A percentile compares a stretch with the other conserved stretches of the same genome.
Evolutionary conservation across 2,113 vertebrate species (phyloP).

Genomic region (Arothron firmamentum): DNA sequence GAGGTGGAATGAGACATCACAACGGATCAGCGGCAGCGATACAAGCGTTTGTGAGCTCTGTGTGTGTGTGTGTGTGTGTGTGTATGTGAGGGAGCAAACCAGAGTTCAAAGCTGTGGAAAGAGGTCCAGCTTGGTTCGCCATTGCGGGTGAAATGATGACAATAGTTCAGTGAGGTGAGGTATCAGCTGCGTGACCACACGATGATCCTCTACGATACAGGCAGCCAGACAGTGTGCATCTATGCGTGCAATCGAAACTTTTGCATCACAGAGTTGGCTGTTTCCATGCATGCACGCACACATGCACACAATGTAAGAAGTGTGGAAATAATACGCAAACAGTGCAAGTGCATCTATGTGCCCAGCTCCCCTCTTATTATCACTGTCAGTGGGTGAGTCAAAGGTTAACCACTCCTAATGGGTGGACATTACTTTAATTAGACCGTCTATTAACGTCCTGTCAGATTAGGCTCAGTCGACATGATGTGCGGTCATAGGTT

Average conservation of each 20-base stretch:
- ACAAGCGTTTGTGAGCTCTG: not conserved
- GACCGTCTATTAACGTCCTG: constrained; percentile 55
- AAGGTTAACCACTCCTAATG: constrained; percentile 61
- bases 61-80: not conserved
- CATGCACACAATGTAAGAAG: not conserved
- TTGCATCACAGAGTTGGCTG: not conserved
- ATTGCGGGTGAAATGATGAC: not conserved
- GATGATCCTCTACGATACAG: constrained; percentile 1
- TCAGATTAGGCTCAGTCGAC: constrained; percentile 60
- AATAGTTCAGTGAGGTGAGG: constrained; percentile 26
- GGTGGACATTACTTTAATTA: constrained; percentile 64
- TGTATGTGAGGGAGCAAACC: not conserved
- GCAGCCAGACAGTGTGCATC: not conserved
- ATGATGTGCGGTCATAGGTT: constrained; percentile 33
- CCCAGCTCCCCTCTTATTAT: constrained; percentile 31
- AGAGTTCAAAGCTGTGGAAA: constrained; percentile 31
- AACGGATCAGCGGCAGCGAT: constrained; percentile 21
- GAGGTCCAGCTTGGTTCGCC: not conserved
- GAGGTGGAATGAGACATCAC: constrained; percentile 57
- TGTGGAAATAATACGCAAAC: constrained; percentile 21
- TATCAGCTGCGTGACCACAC: constrained; percentile 5
- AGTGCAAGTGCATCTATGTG: constrained; percentile 22
- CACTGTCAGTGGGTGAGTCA: constrained; percentile 44
- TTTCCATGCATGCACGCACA: not conserved
- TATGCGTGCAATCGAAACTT: not conserved